Evolutionary conservation across 2,888 invertebrate species (phyloP), one percentile per base, ranked within the genome.

Genomic region (Galeopsomyia nigrocyanea): DNA sequence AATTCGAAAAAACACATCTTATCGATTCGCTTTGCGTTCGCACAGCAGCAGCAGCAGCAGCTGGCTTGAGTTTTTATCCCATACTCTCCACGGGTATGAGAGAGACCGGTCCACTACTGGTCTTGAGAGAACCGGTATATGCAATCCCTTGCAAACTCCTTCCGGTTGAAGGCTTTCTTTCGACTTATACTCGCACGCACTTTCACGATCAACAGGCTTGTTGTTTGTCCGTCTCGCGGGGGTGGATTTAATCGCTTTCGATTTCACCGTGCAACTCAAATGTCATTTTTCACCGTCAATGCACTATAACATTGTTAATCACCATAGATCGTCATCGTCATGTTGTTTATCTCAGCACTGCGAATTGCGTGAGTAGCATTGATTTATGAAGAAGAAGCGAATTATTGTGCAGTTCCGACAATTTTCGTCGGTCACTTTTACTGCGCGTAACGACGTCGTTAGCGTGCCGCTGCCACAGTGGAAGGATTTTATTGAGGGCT

Each of bases 331-430:
- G 39, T 39, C 5, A 2, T 2, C 26, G 5, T 26, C 26, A 26
- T 26, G 3, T 26, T 26, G 26, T 70, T 67, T 68, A 74, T 65
- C 71, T 26, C 26, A 26, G 5, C 26, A 26, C 26, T 26, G 26
- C 26, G 26, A 26, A 5, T 26, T 5, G 26, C 5, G 26, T 26
- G 26, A 26, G 26, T 5, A 26, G 26, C 26, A 5, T 26, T 26
- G 74, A 74, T 71, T 71, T 71, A 74, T 71, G 64, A 74, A 68
- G 71, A 74, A 71, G 46, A 68, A 57, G 47, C 19, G 19, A 67
- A 17, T 26, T 26, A 17, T 26, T 26, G 26, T 39, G 39, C 63
- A 62, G 72, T 39, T 26, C 53, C 53, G 55, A 14, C 26, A 17
- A 10, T 19, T 46, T 14, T 46, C 46, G 7, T 6, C 14, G 17